A percentile compares a stretch with the other conserved stretches of the same genome.
Evolutionary conservation across 2,888 invertebrate species (phyloP).

Genomic region (Orchesellides sinensis): DNA sequence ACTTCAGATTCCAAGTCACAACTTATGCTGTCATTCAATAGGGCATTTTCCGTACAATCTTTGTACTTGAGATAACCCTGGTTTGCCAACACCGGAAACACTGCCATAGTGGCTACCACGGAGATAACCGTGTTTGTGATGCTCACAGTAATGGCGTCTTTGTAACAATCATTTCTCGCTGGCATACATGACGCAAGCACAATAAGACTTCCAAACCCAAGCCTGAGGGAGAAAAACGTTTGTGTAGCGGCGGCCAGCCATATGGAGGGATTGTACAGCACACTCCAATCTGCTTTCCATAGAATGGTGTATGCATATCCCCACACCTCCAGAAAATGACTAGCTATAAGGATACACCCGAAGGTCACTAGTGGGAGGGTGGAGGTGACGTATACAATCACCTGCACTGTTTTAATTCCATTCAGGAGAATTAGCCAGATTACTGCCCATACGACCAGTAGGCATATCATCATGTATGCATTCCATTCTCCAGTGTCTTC

Average conservation of each 20-base stretch:
- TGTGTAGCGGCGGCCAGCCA: slow-evolving; percentile 58
- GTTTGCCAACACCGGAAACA: slow-evolving; percentile 43
- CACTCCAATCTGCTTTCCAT: slow-evolving; percentile 53
- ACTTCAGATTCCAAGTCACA: slow-evolving; percentile 32
- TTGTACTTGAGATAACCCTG: slow-evolving; percentile 23
- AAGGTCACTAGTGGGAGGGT: slow-evolving; percentile 83
- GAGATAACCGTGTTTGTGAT: slow-evolving; percentile 46
- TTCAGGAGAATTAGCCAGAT: slow-evolving; percentile 52
- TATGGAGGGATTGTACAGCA: slow-evolving; percentile 16
- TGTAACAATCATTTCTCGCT: slow-evolving; percentile 57
- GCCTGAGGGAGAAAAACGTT: slow-evolving; percentile 56
- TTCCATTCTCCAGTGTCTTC: slow-evolving; percentile 55
- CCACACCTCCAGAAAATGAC: slow-evolving; percentile 35
- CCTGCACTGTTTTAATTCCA: slow-evolving; percentile 54
- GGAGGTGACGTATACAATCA: slow-evolving; percentile 91
- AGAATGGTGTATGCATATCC: slow-evolving; percentile 42
- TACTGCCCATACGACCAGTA: slow-evolving; percentile 38
- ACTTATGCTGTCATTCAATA: not conserved
- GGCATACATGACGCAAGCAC: slow-evolving; percentile 52
- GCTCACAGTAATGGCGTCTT: slow-evolving; percentile 49
- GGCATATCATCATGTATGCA: slow-evolving; percentile 36
- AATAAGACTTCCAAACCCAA: slow-evolving; percentile 54
- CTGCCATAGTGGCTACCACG: slow-evolving; percentile 47
- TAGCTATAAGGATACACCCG: slow-evolving; percentile 15
- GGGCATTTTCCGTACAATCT: not conserved